Conservation (phyloP, 2,797 vertebrate species). For the Parambassis ranga region DNA sequence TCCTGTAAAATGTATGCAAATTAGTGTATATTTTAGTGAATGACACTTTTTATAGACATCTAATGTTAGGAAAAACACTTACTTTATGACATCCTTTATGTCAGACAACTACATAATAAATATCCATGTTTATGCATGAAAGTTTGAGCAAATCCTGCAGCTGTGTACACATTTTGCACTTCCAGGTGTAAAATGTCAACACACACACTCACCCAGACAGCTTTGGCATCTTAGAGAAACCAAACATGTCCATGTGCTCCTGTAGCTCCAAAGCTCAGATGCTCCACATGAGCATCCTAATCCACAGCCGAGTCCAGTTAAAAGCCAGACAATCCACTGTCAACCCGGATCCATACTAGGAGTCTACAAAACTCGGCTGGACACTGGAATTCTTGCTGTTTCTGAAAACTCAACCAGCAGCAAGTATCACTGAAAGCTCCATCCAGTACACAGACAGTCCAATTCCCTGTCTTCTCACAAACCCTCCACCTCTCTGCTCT, state of each 20-base stretch:
- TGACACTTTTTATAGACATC: no score
- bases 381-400: neutral
- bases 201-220: conserved; percentile 88
- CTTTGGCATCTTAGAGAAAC: conserved; percentile 95
- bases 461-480: conserved; percentile 11
- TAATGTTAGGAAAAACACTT: no score
- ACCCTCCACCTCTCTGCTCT: conserved; percentile 21
- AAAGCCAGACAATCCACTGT: conserved; percentile 33
- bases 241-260: conserved; percentile 92
- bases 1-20: no score
- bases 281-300: conserved; percentile 58
- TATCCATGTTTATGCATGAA: no score
- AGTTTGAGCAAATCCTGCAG: no score
- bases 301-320: conserved; percentile 45
- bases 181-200: neutral
- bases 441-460: conserved; percentile 18
- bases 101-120: no score
- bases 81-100: no score
- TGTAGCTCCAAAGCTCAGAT: conserved; percentile 35
- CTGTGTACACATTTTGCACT: no score
- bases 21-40: no score
- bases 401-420: conserved; percentile 13
- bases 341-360: conserved; percentile 64
- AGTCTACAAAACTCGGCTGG: conserved; percentile 26
- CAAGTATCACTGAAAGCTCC: conserved; percentile 30